Evolutionary conservation across 2,888 invertebrate species (phyloP).

Genomic region (Rotaria magnacalcarata): DNA sequence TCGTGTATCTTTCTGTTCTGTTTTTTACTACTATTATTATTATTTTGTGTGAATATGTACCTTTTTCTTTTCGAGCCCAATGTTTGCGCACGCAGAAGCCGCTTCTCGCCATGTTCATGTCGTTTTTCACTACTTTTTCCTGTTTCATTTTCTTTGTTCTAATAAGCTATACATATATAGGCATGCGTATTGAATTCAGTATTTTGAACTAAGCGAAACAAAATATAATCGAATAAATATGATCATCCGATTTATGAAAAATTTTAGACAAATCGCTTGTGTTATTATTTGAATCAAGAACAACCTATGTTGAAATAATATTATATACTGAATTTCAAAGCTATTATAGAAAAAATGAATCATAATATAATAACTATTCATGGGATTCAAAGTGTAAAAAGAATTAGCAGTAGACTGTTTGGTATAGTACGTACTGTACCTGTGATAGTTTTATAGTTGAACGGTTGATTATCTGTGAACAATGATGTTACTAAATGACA

Average conservation of each 20-base stretch:
- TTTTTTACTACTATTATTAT: background rate
- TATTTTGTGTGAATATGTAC: slow-evolving; percentile 22
- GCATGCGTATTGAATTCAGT: background rate
- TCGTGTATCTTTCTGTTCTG: background rate
- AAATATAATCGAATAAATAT: background rate
- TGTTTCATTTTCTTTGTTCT: background rate
- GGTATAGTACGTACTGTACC: too few species aligned
- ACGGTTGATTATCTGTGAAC: too few species aligned
- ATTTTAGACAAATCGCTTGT: too few species aligned
- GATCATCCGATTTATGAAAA: background rate
- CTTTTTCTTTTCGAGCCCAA: background rate
- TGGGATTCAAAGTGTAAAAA: too few species aligned
- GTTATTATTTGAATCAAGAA: too few species aligned
- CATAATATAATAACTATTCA: too few species aligned
- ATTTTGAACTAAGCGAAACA: slow-evolving; percentile 18
- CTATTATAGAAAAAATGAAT: too few species aligned
- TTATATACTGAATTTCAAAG: too few species aligned
- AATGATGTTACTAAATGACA: too few species aligned
- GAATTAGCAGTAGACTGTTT: too few species aligned
- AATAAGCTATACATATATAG: background rate
- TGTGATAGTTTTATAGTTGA: too few species aligned
- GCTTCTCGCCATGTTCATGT: slow-evolving; percentile 14
- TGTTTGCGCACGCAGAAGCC: background rate
- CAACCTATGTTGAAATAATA: too few species aligned
- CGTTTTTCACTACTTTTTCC: background rate